Base-by-base conservation (phyloP, 2,113 vertebrate species). In the Reinhardtius hippoglossoides region DNA sequence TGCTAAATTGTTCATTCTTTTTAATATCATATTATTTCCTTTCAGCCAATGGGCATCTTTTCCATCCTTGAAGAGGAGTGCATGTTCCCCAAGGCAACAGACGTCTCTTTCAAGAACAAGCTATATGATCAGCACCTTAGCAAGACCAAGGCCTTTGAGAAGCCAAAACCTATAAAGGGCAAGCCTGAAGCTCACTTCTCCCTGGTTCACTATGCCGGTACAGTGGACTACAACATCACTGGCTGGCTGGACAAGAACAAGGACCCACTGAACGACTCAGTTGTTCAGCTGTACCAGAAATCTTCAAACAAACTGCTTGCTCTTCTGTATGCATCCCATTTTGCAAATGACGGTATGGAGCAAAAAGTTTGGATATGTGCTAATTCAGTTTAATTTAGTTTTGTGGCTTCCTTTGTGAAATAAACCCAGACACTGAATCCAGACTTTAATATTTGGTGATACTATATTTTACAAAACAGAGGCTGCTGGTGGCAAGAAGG, bases 181-280 rank as follows among this genome's bases (percentile, higher is more conserved):
- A 98, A 94, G 24, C 50, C 8, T 2, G 96, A 98, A 26, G 96
- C 96, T 0, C 96, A 97, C 81, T 98, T 98, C 72, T 87, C 97
- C 0, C 83, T 98, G 73, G 20, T 96, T 0, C 97, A 97, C 67
- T 98, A 97, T 0, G 97, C 97, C 18, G 96, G 97, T 0, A 95
- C 90, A 0, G 97, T 98, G 64, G 96, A 98, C 71, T 98, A 97
- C 88, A 98, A 96, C 74, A 95, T 97, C 71, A 15, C 20, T 27
- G 96, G 96, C 16, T 98, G 97, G 97, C 88, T 98, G 27, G 97
- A 97, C 62, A 97, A 98, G 85, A 98, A 97, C 92, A 98, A 98
- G 79, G 96, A 98, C 84, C 97, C 97, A 0, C 77, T 98, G 92
- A 98, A 98, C 0, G 97, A 98, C 76, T 96, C 97, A 0, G 96